phyloP scores from a whole-genome alignment of 35 echinoderm and acorn worm genomes.

The Acanthaster planci region DNA sequence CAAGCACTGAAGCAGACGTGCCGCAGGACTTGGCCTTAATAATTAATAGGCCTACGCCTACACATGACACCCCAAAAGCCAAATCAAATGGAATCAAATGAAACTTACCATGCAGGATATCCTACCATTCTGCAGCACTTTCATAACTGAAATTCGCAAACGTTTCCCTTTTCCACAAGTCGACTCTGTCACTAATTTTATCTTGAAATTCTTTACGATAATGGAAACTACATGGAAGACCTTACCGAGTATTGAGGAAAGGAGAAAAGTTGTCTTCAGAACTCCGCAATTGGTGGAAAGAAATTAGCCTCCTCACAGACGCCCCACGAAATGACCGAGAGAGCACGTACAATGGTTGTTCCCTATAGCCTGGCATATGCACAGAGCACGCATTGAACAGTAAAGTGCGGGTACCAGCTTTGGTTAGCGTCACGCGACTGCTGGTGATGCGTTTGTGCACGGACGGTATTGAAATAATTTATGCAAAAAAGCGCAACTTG shows the following conservation, averaged over 20 bases:
- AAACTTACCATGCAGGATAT: no score
- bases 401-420: neutral
- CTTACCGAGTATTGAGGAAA: slow-evolving; percentile 8
- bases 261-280: neutral
- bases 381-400: neutral
- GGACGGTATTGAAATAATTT: neutral
- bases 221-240: neutral
- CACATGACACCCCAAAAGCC: no score
- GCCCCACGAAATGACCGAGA: slow-evolving; percentile 1
- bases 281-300: slow-evolving; percentile 24
- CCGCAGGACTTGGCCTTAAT: no score
- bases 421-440: slow-evolving; percentile 22
- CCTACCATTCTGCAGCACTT: no score
- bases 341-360: neutral
- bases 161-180: no score
- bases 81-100: neutral
- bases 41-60: no score
- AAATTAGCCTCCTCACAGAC: slow-evolving; percentile 25
- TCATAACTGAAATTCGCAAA: no score
- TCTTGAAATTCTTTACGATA: neutral
- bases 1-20: no score
- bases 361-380: neutral
- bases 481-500: no score
- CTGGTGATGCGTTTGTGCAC: slow-evolving; percentile 18
- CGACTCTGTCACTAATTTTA: neutral